Conservation (phyloP, 1,140 invertebrate species). For the Oreohelix idahoensis region DNA sequence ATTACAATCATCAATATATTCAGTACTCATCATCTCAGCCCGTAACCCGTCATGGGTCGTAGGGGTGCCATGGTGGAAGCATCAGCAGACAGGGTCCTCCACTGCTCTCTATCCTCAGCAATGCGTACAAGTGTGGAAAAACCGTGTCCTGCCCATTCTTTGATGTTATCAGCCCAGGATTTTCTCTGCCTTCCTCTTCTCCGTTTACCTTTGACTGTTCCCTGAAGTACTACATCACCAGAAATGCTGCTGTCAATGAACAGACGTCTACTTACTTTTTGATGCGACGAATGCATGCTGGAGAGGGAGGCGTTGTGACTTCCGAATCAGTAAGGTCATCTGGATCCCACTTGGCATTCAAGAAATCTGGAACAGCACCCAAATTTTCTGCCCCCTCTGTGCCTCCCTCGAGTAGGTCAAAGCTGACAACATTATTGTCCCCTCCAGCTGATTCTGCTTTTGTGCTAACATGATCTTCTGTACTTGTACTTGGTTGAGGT, state of each 20-base stretch:
- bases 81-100: too few species aligned
- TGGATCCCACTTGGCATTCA: constrained; percentile 40
- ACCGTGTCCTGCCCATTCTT: too few species aligned
- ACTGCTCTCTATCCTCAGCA: too few species aligned
- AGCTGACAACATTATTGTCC: neutral
- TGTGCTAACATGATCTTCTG: neutral
- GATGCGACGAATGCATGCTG: constrained; percentile 34
- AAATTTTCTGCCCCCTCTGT: neutral
- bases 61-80: too few species aligned
- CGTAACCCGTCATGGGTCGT: too few species aligned
- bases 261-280: constrained; percentile 30
- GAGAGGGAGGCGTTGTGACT: constrained; percentile 24
- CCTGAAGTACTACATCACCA: too few species aligned
- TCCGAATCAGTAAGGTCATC: constrained; percentile 28
- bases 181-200: too few species aligned
- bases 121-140: too few species aligned
- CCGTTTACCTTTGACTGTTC: too few species aligned
- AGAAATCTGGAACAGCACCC: constrained; percentile 21
- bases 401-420: neutral
- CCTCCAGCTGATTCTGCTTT: neutral
- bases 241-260: too few species aligned
- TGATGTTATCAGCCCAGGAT: too few species aligned
- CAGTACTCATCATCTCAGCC: too few species aligned
- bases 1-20: neutral
- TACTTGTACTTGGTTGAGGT: constrained; percentile 3